These are phyloP conservation scores for Drosophila hamatofila DNA, from an alignment of 2,888 invertebrate genomes.

Conservation along the genomic window DNA sequence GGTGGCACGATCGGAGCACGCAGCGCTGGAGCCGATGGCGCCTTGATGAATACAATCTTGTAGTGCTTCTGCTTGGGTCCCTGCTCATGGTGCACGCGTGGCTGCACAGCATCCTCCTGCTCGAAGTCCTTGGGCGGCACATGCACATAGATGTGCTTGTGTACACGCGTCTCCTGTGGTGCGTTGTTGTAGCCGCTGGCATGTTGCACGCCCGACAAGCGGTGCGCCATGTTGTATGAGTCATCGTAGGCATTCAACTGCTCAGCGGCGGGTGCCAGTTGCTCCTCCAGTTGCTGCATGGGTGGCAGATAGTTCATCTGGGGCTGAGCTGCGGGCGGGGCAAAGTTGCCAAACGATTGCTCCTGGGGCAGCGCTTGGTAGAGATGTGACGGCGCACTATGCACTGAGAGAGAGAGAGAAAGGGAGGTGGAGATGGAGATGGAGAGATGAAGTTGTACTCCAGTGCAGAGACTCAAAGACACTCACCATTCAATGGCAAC, in stretches of 20 bases:
- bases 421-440: too few relatives aligned
- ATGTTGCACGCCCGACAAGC: conserved; percentile 71
- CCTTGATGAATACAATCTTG: conserved; percentile 96
- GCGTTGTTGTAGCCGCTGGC: conserved; percentile 76
- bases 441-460: not conserved
- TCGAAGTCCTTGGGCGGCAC: conserved; percentile 84
- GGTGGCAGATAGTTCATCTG: conserved; percentile 69
- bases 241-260: conserved; percentile 65
- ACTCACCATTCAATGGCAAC: conserved; percentile 85
- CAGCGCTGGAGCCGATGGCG: conserved; percentile 92
- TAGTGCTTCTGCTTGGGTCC: conserved; percentile 93
- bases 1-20: conserved; percentile 92
- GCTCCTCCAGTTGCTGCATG: conserved; percentile 53
- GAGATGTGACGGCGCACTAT: conserved; percentile 67
- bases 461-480: conserved; percentile 9
- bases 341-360: conserved; percentile 72
- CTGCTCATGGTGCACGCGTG: conserved; percentile 81
- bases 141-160: conserved; percentile 85
- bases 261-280: conserved; percentile 48
- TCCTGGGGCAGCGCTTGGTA: conserved; percentile 79
- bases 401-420: conserved; percentile 32
- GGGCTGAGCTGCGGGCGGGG: conserved; percentile 31
- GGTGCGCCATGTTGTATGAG: conserved; percentile 82
- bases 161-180: conserved; percentile 75
- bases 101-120: conserved; percentile 79